phyloP scores from a whole-genome alignment of 2,113 vertebrate genomes.

The Myotis brandtii region DNA sequence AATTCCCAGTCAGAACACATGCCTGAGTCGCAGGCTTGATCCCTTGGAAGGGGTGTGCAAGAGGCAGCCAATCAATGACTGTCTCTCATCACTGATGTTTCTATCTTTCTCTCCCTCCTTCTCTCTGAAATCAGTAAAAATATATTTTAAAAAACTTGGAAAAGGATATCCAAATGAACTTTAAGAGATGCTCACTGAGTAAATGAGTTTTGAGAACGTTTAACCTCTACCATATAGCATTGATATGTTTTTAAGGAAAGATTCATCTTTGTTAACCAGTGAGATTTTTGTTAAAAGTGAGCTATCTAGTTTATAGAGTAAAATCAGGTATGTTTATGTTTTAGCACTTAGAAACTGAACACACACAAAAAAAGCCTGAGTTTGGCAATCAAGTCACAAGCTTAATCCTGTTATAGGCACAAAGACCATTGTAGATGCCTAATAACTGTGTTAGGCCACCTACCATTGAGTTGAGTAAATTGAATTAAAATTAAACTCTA shows the following conservation, averaged over 20 bases:
- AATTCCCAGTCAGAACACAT: too few relatives aligned
- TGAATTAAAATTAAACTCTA: conserved; percentile 5
- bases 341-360: neutral
- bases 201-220: neutral
- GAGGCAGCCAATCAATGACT: too few relatives aligned
- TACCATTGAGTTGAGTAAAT: neutral
- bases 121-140: too few relatives aligned
- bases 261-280: neutral
- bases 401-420: neutral
- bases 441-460: neutral
- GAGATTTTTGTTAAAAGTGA: neutral
- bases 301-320: neutral
- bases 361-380: neutral
- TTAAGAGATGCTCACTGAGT: neutral
- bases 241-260: neutral
- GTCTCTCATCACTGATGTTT: too few relatives aligned
- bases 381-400: conserved; percentile 9
- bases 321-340: neutral
- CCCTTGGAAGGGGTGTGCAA: too few relatives aligned
- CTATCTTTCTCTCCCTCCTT: too few relatives aligned
- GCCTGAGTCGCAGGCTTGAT: too few relatives aligned
- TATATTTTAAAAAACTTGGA: neutral
- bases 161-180: neutral
- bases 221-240: neutral
- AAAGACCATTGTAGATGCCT: neutral